Conservation (phyloP, 2,113 vertebrate species). For the Campylomormyrus tamandua region DNA sequence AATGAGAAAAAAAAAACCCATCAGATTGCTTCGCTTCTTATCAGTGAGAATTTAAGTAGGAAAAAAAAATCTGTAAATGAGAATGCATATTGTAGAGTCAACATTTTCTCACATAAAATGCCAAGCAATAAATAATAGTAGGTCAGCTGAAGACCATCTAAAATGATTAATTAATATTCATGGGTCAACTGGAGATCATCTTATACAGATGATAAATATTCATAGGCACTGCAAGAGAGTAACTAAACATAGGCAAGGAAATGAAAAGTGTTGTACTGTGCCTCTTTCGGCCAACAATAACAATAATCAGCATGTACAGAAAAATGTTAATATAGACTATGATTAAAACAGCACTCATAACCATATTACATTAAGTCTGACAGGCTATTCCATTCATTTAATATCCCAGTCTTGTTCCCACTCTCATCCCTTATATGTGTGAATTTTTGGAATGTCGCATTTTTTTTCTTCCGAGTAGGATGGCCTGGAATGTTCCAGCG, state of each 20-base stretch:
- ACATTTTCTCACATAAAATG: slow-evolving; percentile 1
- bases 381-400: background rate
- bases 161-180: slow-evolving; percentile 10
- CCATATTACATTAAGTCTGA: background rate
- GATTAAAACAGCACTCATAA: background rate
- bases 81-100: background rate
- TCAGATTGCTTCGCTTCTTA: background rate
- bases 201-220: background rate
- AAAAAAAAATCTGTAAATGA: background rate
- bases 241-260: background rate
- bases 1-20: background rate
- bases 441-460: background rate
- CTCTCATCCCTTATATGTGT: background rate
- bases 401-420: background rate
- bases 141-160: background rate
- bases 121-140: background rate
- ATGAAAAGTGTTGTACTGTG: background rate
- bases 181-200: background rate
- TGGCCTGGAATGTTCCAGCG: background rate
- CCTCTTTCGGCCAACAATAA: background rate
- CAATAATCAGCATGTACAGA: background rate
- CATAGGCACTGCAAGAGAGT: background rate
- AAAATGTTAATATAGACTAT: background rate
- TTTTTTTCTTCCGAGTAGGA: background rate
- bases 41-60: background rate